Conservation (phyloP, 2,888 invertebrate species). For the Patella caerulea region DNA sequence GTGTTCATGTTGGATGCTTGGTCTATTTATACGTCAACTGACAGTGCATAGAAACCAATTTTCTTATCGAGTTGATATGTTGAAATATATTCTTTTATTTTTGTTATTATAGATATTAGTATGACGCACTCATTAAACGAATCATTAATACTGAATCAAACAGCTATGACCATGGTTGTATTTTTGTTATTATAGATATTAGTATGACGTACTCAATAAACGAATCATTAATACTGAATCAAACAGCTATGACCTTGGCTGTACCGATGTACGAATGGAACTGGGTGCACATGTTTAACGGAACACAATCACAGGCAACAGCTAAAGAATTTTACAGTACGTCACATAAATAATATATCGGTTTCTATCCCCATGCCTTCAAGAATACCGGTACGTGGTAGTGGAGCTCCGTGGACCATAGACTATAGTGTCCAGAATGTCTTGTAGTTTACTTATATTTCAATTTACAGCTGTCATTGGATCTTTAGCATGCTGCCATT, state of each 20-base stretch:
- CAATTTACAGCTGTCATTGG: too few relatives aligned
- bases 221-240: neutral
- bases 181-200: neutral
- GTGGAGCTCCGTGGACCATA: too few relatives aligned
- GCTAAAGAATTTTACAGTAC: constrained; percentile 20
- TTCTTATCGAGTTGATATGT: too few relatives aligned
- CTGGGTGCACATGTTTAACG: constrained; percentile 5
- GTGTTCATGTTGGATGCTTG: too few relatives aligned
- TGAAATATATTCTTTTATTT: too few relatives aligned
- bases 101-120: neutral
- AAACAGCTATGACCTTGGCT: neutral
- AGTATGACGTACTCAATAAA: neutral
- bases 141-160: neutral
- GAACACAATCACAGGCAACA: neutral
- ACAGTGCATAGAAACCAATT: too few relatives aligned
- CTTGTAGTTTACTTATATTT: too few relatives aligned
- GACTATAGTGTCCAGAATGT: too few relatives aligned
- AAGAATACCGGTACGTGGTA: too few relatives aligned
- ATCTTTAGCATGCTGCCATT: too few relatives aligned
- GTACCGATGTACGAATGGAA: constrained; percentile 12
- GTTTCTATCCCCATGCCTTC: too few relatives aligned
- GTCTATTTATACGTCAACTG: too few relatives aligned
- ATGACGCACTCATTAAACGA: neutral
- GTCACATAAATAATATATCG: neutral
- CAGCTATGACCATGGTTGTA: neutral